Base-by-base conservation (phyloP, 2,113 vertebrate genomes). In the Abramis brama region DNA sequence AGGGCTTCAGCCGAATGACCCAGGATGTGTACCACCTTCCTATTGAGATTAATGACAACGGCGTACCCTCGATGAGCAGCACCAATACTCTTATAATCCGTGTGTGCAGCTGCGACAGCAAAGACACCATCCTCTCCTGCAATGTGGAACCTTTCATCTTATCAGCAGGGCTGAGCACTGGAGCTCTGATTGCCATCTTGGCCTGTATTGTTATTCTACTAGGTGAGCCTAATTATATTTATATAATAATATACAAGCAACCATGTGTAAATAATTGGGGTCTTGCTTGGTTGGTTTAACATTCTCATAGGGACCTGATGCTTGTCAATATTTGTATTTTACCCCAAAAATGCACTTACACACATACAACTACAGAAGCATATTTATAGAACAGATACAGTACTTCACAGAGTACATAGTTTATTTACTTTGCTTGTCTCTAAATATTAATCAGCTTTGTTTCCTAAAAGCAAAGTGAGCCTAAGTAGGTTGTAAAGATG, bases 201-300 rank as follows among this genome's bases (percentile, higher is more conserved):
- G 97, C 98, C 87, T 99, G 98, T 84, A 99, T 99, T 2, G 96
- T 99, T 89, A 99, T 99, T 10, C 92, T 99, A 19, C 89, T 99
- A 39, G 97, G 98, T 99, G 92, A 96, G 92, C 5, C 60, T 85
- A 64, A 73, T 87, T 59, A 15, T 71, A 68, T 45, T 79, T 59
- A 23, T n/a, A 21, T n/a, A n/a, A 2, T 36, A 43, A 15, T 12
- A 39, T 21, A 27, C 47, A 50, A 71, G 27, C 25, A 78, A 33
- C 50, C 25, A 78, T 21, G 30, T 82, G 45, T 52, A 70, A 52
- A 82, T 52, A 52, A 52, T 30, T 36, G 43, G 19, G 27, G 43
- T 68, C 45, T 52, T n/a, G 79, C 25, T 81, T 21, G 43, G 45
- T 52, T 66, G 57, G 11, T 21, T 77, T 68, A 75, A 55, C 55